phyloP scores from a whole-genome alignment of 2,113 vertebrate species.

The Orycteropus afer region DNA sequence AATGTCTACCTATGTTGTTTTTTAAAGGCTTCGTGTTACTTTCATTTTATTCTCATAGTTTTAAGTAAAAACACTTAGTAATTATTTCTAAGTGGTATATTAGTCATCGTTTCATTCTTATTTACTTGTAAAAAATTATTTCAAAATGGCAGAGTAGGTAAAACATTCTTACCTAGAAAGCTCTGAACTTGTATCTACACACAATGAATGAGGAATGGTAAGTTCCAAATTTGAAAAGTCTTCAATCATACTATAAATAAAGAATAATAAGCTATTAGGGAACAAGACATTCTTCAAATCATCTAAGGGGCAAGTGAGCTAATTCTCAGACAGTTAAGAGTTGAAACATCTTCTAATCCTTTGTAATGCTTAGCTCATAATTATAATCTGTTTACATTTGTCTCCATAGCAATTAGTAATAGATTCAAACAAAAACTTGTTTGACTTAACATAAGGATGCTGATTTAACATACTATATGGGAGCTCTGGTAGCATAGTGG shows the following conservation, averaged over 20 bases:
- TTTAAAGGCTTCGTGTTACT: neutral
- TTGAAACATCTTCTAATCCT: conserved; percentile 11
- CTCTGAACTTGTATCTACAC: conserved; percentile 68
- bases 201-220: conserved; percentile 46
- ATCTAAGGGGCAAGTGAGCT: conserved; percentile 49
- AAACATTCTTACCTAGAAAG: conserved; percentile 80
- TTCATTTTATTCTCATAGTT: neutral
- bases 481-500: no score
- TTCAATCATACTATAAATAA: conserved; percentile 66
- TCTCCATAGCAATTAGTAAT: conserved; percentile 83
- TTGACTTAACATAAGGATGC: neutral
- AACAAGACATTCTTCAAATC: conserved; percentile 53
- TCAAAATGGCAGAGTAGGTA: neutral
- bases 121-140: conserved; percentile 45
- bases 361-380: conserved; percentile 70
- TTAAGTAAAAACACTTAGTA: conserved; percentile 32
- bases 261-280: conserved; percentile 34
- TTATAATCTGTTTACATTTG: conserved; percentile 74
- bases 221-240: conserved; percentile 44
- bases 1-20: neutral
- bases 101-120: neutral
- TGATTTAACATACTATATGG: neutral
- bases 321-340: neutral
- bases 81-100: conserved; percentile 26
- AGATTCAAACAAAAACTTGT: conserved; percentile 76